Base-by-base conservation (phyloP, 1,140 invertebrate genomes). In the Cherax destructor region DNA sequence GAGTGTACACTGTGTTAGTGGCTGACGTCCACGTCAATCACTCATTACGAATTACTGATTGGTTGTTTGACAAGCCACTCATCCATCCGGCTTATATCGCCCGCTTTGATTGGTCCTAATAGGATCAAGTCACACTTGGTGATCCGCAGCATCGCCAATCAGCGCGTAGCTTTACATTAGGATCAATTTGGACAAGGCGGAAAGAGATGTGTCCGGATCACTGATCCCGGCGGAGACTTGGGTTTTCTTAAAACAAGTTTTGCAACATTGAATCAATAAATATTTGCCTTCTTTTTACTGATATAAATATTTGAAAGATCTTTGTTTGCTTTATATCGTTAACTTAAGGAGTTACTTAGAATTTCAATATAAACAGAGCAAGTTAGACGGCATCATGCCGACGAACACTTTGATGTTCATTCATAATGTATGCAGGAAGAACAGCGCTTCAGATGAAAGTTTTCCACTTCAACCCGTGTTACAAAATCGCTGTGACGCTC, bases 91-190 rank as follows among this genome's bases (percentile, higher is more conserved):
- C 59, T 72, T 74, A 81, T 88, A 88, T 88, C 87, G 65, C 79
- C 87, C 18, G 87, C 78, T 83, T 69, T 81, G 87, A 88, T 88
- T 88, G 87, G 87, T 88, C 87, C 41, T 81, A 88, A 88, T 81
- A 83, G 61, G 80, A 88, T 88, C 78, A 88, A 52, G 87, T 88
- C 87, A 88, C 87, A 88, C 87, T 81, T 88, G 56, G 86, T 88
- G 87, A 83, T 88, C 87, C 78, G 79, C 87, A 88, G 79, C 87
- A 88, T 88, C 79, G 50, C 87, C 87, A 88, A 88, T 88, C 87
- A 88, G 86, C 87, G 81, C 83, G 87, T 88, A 88, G 87, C 87
- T 83, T 88, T 83, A 78, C 79, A 83, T 88, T 88, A 88, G 76
- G 78, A 88, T 88, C 87, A 88, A 88, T 88, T 88, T 88, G 87